These are phyloP conservation scores for Manduca sexta DNA, from an alignment of 1,140 invertebrate genomes.

Conservation along the genomic window DNA sequence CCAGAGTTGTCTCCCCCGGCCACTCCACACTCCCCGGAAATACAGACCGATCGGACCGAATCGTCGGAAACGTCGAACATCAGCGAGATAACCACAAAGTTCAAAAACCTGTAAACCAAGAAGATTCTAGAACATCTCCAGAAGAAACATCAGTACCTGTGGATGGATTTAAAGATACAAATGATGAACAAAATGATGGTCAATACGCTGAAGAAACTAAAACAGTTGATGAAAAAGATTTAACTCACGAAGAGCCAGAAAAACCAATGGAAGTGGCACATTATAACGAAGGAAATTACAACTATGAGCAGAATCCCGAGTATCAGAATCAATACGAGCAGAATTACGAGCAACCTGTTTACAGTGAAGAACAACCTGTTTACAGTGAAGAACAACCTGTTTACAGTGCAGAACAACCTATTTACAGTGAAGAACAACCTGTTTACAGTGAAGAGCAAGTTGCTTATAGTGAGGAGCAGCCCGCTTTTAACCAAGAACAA, in stretches of 20 bases:
- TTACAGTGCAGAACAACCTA: too few species aligned
- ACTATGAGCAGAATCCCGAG: constrained; percentile 15
- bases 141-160: constrained; percentile 3
- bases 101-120: constrained; percentile 15
- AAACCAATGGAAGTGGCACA: constrained; percentile 23
- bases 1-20: constrained; percentile 57
- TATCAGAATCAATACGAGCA: constrained; percentile 14
- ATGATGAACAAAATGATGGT: constrained; percentile 5
- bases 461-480: constrained; percentile 5
- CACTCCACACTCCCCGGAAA: constrained; percentile 35
- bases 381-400: constrained; percentile 9
- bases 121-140: constrained; percentile 17
- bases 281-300: constrained; percentile 31
- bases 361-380: background rate
- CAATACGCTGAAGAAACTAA: constrained; percentile 1
- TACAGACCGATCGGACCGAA: constrained; percentile 11
- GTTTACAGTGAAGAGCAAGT: constrained; percentile 4
- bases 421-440: constrained; percentile 18
- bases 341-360: constrained; percentile 13
- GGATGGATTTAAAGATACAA: background rate
- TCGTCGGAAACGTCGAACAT: constrained; percentile 7
- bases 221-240: constrained; percentile 8
- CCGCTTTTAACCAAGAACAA: background rate
- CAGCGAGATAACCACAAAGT: constrained; percentile 4
- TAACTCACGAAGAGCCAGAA: constrained; percentile 10